These are phyloP conservation scores for Pseudorhiza aurosa DNA, from an alignment of 30 jellyfish, hydroid and myxozoan species.

Conservation along the genomic window DNA sequence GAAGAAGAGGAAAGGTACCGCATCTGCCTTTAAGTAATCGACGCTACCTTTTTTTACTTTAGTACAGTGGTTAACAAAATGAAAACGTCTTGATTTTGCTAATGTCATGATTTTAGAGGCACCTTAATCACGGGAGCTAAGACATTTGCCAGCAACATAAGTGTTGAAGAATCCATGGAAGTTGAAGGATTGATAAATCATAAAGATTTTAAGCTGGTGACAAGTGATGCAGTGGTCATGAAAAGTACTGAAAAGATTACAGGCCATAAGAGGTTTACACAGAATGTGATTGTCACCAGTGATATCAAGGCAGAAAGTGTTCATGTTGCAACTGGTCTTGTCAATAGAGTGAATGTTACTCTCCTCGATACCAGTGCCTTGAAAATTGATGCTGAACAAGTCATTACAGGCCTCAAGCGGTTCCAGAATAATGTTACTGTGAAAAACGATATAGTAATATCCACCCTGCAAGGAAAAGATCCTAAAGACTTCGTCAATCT, in stretches of 20 bases:
- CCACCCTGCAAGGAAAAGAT: background rate
- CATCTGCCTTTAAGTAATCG: no score
- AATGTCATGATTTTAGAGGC: background rate
- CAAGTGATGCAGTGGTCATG: slow-evolving; percentile 33
- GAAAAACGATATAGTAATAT: background rate
- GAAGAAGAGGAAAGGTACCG: no score
- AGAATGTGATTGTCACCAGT: background rate
- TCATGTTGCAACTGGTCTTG: slow-evolving; percentile 2
- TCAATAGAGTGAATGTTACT: slow-evolving; percentile 45
- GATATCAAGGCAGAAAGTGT: slow-evolving; percentile 33
- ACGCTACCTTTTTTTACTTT: no score
- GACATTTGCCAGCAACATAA: background rate
- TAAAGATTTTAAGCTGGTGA: slow-evolving; percentile 7
- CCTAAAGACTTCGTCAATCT: background rate
- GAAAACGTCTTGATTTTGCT: background rate
- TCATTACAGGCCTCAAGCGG: slow-evolving; percentile 44
- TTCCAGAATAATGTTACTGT: background rate
- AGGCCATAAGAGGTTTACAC: slow-evolving; percentile 26
- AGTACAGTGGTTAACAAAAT: no score
- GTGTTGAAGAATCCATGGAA: slow-evolving; percentile 15
- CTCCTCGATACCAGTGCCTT: slow-evolving; percentile 29
- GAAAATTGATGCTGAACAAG: slow-evolving; percentile 49
- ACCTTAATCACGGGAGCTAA: slow-evolving; percentile 25
- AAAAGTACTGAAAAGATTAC: slow-evolving; percentile 41
- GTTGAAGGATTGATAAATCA: slow-evolving; percentile 48